Evolutionary conservation across 2,113 vertebrate species (phyloP).

Genomic region (Tragelaphus buxtoni): DNA sequence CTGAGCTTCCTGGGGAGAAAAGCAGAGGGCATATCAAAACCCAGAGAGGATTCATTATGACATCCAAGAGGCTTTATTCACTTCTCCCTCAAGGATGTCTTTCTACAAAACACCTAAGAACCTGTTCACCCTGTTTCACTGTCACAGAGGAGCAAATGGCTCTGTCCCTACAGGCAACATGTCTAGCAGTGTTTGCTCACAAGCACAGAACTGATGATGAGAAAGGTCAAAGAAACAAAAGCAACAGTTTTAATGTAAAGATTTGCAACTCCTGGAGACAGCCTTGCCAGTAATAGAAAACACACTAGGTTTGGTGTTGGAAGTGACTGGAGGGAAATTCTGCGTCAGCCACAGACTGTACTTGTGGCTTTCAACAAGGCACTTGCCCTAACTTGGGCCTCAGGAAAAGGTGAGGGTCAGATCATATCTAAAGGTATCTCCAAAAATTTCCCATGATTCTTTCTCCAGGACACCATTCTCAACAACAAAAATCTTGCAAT

Average conservation of each 20-base stretch:
- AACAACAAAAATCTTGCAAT: background rate
- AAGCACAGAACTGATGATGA: constrained; percentile 14
- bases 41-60: constrained; percentile 52
- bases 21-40: constrained; percentile 54
- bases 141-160: constrained; percentile 33
- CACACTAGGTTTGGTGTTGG: background rate
- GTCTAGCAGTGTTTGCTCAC: constrained; percentile 13
- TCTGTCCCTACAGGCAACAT: constrained; percentile 1
- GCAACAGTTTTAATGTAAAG: background rate
- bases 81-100: constrained; percentile 43
- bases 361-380: constrained; percentile 8
- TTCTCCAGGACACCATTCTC: background rate
- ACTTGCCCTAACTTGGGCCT: background rate
- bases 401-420: background rate
- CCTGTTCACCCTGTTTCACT: constrained; percentile 14
- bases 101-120: constrained; percentile 58
- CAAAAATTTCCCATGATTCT: background rate
- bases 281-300: background rate
- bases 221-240: background rate
- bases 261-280: background rate
- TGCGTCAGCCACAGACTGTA: background rate
- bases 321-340: background rate
- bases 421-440: background rate
- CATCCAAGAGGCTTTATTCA: constrained; percentile 17
- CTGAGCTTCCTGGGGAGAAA: constrained; percentile 45